These are phyloP conservation scores for Sebastes fasciatus DNA, from an alignment of 2,113 vertebrate species.

Conservation along the genomic window DNA sequence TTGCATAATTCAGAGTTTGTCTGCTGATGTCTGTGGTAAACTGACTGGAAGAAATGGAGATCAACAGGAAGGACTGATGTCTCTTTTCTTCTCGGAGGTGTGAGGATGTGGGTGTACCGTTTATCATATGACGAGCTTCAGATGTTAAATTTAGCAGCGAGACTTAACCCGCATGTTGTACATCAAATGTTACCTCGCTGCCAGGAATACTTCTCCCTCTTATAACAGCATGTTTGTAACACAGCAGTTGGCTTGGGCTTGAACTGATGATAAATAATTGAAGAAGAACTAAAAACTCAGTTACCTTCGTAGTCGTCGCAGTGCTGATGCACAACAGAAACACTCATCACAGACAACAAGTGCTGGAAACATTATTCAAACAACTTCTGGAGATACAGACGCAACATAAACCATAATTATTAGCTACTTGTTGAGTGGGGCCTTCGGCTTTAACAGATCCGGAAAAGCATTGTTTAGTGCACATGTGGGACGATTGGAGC, in stretches of 20 bases:
- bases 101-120: not conserved
- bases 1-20: constrained; percentile 29
- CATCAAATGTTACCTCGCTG: constrained; percentile 1
- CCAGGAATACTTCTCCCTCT: not conserved
- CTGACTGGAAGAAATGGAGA: not conserved
- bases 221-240: not conserved
- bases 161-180: not conserved
- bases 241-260: not conserved
- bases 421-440: not conserved
- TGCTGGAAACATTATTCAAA: not conserved
- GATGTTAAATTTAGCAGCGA: constrained; percentile 13
- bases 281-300: not conserved
- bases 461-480: too few relatives aligned
- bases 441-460: not conserved
- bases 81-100: not conserved
- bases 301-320: not conserved
- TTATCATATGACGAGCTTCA: constrained; percentile 1
- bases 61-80: not conserved
- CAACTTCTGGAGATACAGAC: not conserved
- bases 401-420: not conserved
- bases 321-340: not conserved
- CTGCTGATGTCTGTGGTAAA: not conserved
- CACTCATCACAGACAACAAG: not conserved
- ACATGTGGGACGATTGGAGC: too few relatives aligned
- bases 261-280: not conserved